Conservation (phyloP, 2,797 vertebrate species). For the Phaenicophaeus curvirostris region DNA sequence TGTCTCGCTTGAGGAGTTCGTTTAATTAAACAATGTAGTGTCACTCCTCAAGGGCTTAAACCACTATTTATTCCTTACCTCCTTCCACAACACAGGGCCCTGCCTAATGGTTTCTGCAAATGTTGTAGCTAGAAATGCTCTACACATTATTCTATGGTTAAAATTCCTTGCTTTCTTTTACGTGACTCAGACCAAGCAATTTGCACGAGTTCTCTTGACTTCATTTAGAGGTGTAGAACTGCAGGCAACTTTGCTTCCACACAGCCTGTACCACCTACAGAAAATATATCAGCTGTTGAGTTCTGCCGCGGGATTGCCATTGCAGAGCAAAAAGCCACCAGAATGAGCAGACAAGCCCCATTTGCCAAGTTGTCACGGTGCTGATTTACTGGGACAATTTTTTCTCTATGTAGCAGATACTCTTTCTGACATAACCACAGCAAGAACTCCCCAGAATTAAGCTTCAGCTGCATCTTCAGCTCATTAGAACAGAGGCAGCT, state of each 20-base stretch:
- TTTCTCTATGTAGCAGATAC: conserved; percentile 16
- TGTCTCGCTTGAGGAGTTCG: background rate
- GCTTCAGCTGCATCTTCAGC: conserved; percentile 9
- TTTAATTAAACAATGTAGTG: background rate
- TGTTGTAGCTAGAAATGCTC: background rate
- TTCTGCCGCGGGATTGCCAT: background rate
- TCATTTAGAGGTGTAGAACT: background rate
- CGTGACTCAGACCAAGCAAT: background rate
- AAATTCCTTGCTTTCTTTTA: background rate
- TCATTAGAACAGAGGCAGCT: conserved; percentile 25
- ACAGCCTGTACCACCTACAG: background rate
- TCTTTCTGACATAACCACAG: conserved; percentile 26
- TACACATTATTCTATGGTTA: background rate
- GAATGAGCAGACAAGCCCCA: background rate
- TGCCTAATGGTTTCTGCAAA: background rate
- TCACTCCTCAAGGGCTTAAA: background rate
- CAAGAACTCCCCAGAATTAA: conserved; percentile 20
- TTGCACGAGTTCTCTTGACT: background rate
- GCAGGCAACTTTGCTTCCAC: background rate
- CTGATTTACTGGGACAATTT: background rate
- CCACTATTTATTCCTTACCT: background rate
- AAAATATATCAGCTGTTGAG: background rate
- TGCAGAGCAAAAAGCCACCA: background rate
- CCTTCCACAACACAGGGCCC: background rate
- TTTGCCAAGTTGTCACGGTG: background rate